Evolutionary conservation across 1,140 invertebrate species (phyloP).

Genomic region (Helicoverpa zea): DNA sequence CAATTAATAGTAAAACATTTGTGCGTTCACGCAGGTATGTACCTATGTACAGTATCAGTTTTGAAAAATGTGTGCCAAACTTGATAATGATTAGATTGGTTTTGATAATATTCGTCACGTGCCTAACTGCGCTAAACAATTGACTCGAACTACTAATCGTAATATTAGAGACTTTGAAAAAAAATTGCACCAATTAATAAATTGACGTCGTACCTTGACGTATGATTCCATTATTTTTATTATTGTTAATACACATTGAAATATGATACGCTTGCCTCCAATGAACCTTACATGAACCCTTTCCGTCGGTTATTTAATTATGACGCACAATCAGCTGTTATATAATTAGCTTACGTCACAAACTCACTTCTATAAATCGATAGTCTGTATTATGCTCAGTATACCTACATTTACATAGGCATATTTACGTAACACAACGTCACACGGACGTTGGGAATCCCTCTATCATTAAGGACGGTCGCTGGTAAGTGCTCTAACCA

Average conservation of each 20-base stretch:
- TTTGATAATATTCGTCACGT: too few relatives aligned
- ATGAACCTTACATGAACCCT: constrained; percentile 12
- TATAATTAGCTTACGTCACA: neutral
- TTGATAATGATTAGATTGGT: too few relatives aligned
- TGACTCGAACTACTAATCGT: too few relatives aligned
- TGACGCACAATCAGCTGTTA: neutral
- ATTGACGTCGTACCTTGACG: neutral
- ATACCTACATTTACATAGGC: neutral
- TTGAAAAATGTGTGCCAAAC: too few relatives aligned
- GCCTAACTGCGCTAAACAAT: too few relatives aligned
- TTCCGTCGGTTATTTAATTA: neutral
- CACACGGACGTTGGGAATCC: constrained; percentile 2
- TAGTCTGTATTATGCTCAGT: too few relatives aligned
- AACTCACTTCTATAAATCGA: neutral
- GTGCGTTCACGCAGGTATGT: too few relatives aligned
- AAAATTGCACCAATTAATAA: too few relatives aligned
- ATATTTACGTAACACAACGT: neutral
- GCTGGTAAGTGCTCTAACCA: neutral
- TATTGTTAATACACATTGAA: neutral
- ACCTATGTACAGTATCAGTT: too few relatives aligned
- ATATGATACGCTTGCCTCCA: neutral
- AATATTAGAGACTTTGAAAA: too few relatives aligned
- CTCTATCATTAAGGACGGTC: neutral
- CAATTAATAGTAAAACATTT: too few relatives aligned
- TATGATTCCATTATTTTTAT: neutral